These are phyloP conservation scores for Chrysolina oricalcia DNA, from an alignment of 2,888 invertebrate species.

Conservation along the genomic window DNA sequence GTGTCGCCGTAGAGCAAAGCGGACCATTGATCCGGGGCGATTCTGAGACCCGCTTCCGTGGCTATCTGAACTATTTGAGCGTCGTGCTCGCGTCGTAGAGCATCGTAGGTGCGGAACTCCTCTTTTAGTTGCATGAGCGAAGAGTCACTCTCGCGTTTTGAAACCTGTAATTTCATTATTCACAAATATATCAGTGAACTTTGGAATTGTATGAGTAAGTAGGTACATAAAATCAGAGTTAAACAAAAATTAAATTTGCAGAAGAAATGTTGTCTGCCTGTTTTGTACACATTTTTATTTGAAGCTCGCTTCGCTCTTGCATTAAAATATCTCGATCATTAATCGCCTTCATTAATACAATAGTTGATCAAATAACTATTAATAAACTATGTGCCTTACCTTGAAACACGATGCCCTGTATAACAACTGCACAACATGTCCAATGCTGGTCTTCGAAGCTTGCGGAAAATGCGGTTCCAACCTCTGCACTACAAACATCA, in stretches of 20 bases:
- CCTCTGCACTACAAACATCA: conserved; percentile 98
- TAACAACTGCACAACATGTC: conserved; percentile 97
- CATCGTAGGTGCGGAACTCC: conserved; percentile 96
- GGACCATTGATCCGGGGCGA: conserved; percentile 99
- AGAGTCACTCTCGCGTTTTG: conserved; percentile 96
- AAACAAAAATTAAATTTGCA: too few species aligned
- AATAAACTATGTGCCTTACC: conserved; percentile 73
- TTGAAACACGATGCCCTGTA: conserved; percentile 99
- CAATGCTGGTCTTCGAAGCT: conserved; percentile 99
- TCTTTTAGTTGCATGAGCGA: conserved; percentile 98
- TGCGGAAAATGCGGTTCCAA: conserved; percentile 96
- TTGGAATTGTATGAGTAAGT: too few species aligned
- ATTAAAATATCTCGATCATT: too few species aligned
- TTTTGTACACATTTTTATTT: too few species aligned
- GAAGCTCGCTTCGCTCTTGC: too few species aligned
- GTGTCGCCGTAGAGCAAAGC: conserved; percentile 96
- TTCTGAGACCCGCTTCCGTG: conserved; percentile 95
- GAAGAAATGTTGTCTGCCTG: too few species aligned
- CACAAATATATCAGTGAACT: neutral
- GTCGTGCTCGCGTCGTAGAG: conserved; percentile 95
- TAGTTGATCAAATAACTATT: too few species aligned
- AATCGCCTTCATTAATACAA: too few species aligned
- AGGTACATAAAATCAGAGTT: too few species aligned
- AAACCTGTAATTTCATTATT: conserved; percentile 77
- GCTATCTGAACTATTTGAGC: conserved; percentile 99